These are phyloP conservation scores for Rapana venosa DNA, from an alignment of 2,888 invertebrate genomes.

Conservation along the genomic window DNA sequence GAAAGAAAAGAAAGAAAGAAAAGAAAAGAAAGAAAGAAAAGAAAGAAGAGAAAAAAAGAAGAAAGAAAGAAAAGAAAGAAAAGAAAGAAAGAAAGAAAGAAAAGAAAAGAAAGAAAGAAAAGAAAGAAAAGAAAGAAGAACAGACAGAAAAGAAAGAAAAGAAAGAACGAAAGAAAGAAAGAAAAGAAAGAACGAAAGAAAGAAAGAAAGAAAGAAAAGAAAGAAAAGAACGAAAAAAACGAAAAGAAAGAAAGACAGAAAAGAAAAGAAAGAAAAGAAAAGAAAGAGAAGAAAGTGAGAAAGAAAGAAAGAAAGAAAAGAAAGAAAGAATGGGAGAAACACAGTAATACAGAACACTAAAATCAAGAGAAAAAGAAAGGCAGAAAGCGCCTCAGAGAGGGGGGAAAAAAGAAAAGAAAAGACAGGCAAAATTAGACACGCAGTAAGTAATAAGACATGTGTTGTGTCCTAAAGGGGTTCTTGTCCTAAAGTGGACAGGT, in stretches of 20 bases:
- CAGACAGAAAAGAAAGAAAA: background rate
- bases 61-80: background rate
- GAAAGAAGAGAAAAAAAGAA: background rate
- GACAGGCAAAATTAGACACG: background rate
- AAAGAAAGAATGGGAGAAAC: background rate
- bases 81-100: background rate
- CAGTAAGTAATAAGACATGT: background rate
- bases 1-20: background rate
- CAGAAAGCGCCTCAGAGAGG: background rate
- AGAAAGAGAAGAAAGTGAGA: background rate
- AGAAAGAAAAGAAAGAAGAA: constrained; percentile 16
- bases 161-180: background rate
- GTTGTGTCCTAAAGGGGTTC: no score
- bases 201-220: background rate
- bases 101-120: background rate
- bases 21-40: background rate
- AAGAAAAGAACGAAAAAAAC: background rate
- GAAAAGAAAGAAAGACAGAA: background rate
- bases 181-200: background rate
- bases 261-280: background rate
- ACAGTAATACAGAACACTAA: background rate
- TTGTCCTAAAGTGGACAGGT: no score
- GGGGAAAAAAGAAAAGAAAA: background rate
- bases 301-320: background rate
- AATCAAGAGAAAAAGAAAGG: background rate